These are phyloP conservation scores for Progne subis DNA, from an alignment of 2,113 vertebrate genomes.

Conservation along the genomic window DNA sequence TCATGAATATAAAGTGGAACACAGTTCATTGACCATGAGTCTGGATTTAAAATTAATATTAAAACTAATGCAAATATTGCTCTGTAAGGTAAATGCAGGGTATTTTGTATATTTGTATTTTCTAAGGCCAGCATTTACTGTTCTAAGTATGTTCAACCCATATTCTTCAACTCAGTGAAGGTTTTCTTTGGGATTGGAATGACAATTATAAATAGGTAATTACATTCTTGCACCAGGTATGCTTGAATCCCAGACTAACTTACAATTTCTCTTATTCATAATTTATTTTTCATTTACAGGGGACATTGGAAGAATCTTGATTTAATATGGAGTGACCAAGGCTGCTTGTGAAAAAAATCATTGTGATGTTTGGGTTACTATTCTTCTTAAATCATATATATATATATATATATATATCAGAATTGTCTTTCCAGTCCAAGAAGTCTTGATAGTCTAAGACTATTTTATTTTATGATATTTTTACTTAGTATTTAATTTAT, in stretches of 20 bases:
- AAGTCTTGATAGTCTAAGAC: background rate
- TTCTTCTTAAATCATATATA: background rate
- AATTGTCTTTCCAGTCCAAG: background rate
- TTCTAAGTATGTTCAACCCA: background rate
- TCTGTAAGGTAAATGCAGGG: background rate
- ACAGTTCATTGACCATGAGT: background rate
- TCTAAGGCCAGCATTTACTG: background rate
- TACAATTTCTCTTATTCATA: background rate
- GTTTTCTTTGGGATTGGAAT: background rate
- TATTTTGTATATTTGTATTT: background rate
- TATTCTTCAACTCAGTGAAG: background rate
- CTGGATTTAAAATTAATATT: background rate
- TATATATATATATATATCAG: background rate
- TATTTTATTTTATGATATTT: background rate
- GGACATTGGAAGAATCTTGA: accelerated
- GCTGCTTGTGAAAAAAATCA: background rate
- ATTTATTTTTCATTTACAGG: background rate
- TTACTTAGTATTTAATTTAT: background rate
- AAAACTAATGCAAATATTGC: background rate
- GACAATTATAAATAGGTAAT: background rate
- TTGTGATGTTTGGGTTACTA: background rate
- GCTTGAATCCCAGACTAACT: background rate
- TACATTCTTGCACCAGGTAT: background rate
- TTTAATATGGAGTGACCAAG: background rate
- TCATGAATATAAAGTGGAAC: background rate